Percentiles rank a stretch among this genome's conserved stretches.
Evolutionary conservation across 2,113 vertebrate genomes (phyloP).

Genomic region (Neoarius graeffei): DNA sequence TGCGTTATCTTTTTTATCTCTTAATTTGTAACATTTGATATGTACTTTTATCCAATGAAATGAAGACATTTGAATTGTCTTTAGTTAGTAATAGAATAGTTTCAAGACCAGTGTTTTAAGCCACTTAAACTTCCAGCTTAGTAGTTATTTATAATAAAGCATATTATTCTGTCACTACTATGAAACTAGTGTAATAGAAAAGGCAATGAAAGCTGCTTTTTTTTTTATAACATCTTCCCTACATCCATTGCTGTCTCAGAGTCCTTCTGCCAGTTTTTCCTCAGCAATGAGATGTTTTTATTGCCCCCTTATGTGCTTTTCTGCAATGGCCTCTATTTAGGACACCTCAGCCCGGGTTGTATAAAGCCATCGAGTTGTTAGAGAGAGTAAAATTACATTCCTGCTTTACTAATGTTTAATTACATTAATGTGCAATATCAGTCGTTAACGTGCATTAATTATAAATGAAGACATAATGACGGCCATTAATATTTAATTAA

Average conservation of each 20-base stretch:
- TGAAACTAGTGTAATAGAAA: neutral
- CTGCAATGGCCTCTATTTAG: slow-evolving; percentile 31
- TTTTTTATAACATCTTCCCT: neutral
- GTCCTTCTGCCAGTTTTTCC: neutral
- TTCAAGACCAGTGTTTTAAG: neutral
- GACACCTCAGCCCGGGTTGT: slow-evolving; percentile 45
- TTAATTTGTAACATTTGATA: too few species aligned
- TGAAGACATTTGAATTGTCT: too few species aligned
- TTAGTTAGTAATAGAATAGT: too few species aligned
- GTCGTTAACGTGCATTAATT: slow-evolving; percentile 77
- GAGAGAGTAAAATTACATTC: slow-evolving; percentile 61
- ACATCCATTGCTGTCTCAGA: neutral
- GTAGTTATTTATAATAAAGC: neutral
- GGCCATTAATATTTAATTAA: slow-evolving; percentile 83
- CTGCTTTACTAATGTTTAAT: slow-evolving; percentile 73
- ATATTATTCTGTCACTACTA: slow-evolving; percentile 4
- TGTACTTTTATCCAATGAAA: too few species aligned
- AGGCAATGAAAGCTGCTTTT: neutral
- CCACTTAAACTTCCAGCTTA: neutral
- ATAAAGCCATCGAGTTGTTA: slow-evolving; percentile 58
- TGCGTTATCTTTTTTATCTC: too few species aligned
- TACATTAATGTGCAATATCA: slow-evolving; percentile 81
- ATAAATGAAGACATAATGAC: slow-evolving; percentile 81
- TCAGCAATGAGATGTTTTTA: slow-evolving; percentile 22
- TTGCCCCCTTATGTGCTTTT: slow-evolving; percentile 21